phyloP scores from a whole-genome alignment of 2,113 vertebrate genomes.

The Sciurus niger region DNA sequence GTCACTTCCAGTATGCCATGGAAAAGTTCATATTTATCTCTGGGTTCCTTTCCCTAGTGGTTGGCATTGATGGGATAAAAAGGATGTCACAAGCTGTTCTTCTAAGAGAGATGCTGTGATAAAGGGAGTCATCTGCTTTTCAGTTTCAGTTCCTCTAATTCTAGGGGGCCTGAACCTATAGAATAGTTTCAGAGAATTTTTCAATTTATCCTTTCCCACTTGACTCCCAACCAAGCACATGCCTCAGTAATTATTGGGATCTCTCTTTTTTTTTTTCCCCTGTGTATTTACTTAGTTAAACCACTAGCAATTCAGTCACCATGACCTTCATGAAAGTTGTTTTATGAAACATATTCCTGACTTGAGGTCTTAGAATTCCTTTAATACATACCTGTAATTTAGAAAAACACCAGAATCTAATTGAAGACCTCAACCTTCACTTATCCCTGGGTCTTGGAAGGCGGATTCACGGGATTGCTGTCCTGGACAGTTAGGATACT shows the following conservation, averaged over 20 bases:
- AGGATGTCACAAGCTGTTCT: not conserved
- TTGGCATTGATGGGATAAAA: conserved; percentile 14
- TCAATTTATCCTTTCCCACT: not conserved
- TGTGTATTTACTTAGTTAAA: conserved; percentile 17
- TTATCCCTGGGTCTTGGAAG: not conserved
- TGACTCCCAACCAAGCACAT: not conserved
- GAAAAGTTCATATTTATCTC: conserved; percentile 39
- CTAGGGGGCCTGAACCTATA: not conserved
- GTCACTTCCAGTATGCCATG: not conserved
- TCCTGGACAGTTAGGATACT: not conserved
- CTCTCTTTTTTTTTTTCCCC: not conserved
- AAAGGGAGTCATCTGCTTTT: not conserved
- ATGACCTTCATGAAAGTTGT: not conserved
- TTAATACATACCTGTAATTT: conserved; percentile 33
- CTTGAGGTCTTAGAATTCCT: conserved; percentile 10
- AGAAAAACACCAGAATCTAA: conserved; percentile 52
- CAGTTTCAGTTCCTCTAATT: not conserved
- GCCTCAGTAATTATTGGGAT: not conserved
- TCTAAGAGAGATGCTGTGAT: conserved; percentile 38
- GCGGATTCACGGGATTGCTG: not conserved
- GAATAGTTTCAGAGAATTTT: conserved; percentile 17
- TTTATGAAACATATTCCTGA: conserved; percentile 35
- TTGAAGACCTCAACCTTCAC: not conserved
- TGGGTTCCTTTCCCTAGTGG: not conserved
- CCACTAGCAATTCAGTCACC: not conserved